Evolutionary conservation across 2,888 invertebrate genomes (phyloP), one percentile per base, ranked within the genome.

Genomic region (Epistrophe eligans): DNA sequence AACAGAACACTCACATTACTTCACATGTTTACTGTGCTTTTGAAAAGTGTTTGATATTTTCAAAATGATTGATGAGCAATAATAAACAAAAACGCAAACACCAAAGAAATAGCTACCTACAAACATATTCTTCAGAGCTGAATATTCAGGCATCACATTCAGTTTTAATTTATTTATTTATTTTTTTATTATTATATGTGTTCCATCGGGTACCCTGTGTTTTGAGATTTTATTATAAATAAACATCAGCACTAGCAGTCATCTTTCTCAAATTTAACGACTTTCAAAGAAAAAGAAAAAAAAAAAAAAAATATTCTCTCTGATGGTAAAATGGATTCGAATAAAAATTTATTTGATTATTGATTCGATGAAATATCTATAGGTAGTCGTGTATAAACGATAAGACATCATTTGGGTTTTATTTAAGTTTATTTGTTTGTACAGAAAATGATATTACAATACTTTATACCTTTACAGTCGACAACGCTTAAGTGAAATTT

Each of bases 271-370:
- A 57, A 28, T 50, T 80, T 84, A 77, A 84, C 48, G 84, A 84
- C 67, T 77, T 64, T 84, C 66, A 35, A 84, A 35, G 76, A 55
- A 7, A n/a, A n/a, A n/a, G n/a, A n/a, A 6, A 7, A 24, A 32
- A 32, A 32, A 32, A 32, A 32, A 32, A 32, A 32, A 32, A 32
- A 32, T 5, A 0, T 5, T 32, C 15, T 55, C 52, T 64, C 60
- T 32, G 19, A 35, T 32, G 62, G 17, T 28, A 73, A 62, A 77
- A 67, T 77, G 40, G 72, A n/a, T 77, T 80, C 72, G 48, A 67
- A 81, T 84, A 81, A 80, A 77, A 84, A 67, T 76, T 76, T 71
- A 84, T 84, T 70, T 52, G 64, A 64, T 79, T 79, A 58, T 70
- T 60, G 58, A 71, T 79, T 67, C 67, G 67, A 52, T 40, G 66